Percentiles rank a stretch among this genome's conserved stretches.
Conservation (phyloP, 2,113 vertebrate species). For the Porphyrio hochstetteri region DNA sequence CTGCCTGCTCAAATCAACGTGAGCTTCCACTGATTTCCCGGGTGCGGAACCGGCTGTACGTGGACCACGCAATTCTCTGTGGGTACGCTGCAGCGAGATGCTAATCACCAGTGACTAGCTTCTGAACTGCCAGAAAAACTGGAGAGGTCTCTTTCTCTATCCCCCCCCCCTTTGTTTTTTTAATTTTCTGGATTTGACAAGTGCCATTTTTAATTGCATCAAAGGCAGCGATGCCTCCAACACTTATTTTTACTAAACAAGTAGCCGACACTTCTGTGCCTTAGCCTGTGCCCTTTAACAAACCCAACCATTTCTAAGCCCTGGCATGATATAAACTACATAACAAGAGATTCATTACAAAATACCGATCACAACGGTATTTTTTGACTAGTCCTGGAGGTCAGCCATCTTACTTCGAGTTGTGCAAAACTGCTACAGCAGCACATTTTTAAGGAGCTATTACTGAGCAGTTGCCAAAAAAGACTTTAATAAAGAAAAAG, state of each 20-base stretch:
- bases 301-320: background rate
- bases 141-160: background rate
- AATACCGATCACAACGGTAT: background rate
- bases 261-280: background rate
- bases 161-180: background rate
- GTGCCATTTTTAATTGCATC: background rate
- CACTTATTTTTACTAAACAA: background rate
- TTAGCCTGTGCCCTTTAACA: background rate
- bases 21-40: background rate
- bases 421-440: background rate
- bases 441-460: slow-evolving; percentile 21
- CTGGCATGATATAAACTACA: rapidly evolving
- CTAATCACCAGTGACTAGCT: background rate
- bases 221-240: background rate
- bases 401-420: background rate
- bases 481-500: background rate
- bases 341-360: background rate
- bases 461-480: background rate
- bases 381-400: background rate
- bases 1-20: background rate
- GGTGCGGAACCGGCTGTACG: rapidly evolving
- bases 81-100: background rate
- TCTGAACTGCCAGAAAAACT: background rate
- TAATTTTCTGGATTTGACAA: background rate
- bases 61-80: rapidly evolving